phyloP scores from a whole-genome alignment of 2,888 invertebrate genomes.

The Zonitis immaculata region DNA sequence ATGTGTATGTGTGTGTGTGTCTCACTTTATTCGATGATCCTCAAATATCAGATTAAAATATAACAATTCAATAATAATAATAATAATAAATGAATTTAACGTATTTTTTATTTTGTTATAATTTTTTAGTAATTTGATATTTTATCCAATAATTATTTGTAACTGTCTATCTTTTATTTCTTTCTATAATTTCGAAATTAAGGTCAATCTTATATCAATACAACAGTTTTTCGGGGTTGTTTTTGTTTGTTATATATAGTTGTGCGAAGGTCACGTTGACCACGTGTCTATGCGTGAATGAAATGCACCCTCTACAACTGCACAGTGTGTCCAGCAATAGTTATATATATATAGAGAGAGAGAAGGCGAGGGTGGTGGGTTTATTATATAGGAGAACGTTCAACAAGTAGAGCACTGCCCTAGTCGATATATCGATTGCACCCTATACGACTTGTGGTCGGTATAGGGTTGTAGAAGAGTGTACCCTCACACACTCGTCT shows the following conservation, averaged over 20 bases:
- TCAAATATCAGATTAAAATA: no score
- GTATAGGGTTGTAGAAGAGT: constrained; percentile 19
- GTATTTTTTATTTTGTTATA: constrained; percentile 33
- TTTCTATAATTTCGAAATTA: constrained; percentile 39
- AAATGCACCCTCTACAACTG: constrained; percentile 39
- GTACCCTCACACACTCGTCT: constrained; percentile 14
- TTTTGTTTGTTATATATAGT: background rate
- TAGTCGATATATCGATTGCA: constrained; percentile 48
- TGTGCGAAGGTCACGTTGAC: constrained; percentile 13
- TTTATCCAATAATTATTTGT: no score
- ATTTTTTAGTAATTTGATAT: constrained; percentile 43
- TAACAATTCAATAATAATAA: no score
- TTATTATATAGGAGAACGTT: no score
- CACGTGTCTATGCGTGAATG: constrained; percentile 39
- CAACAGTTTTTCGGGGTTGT: background rate
- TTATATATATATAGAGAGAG: no score
- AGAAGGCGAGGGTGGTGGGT: constrained; percentile 26
- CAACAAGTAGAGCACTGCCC: constrained; percentile 49
- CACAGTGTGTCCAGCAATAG: constrained; percentile 30
- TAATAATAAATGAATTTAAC: background rate
- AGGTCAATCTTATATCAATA: no score
- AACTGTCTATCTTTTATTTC: constrained; percentile 30
- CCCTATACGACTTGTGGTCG: constrained; percentile 17
- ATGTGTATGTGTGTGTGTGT: no score
- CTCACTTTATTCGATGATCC: no score